Base-by-base conservation (phyloP, 2,113 vertebrate species). In the Oreocharis arfaki region DNA sequence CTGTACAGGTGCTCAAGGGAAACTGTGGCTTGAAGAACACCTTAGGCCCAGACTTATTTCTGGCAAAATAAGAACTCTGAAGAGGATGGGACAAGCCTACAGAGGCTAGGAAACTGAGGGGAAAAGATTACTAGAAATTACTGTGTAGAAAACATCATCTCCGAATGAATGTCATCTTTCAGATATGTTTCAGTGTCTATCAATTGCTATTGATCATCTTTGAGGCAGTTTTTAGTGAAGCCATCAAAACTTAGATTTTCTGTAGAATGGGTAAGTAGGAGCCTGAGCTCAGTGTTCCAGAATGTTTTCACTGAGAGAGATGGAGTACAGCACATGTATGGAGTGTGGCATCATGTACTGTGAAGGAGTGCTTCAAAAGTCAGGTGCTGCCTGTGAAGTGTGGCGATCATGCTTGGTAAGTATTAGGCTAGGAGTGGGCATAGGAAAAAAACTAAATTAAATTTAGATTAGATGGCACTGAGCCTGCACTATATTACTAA, bases 321-420 rank as follows among this genome's bases (percentile, higher is more conserved):
- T 56, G 19, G 13, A 56, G n/a, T 13, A 35, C 15, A 74, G 33
- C 17, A 47, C 4, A 0, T 1, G 1, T 28, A 4, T 17, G 18
- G 35, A 63, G 26, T 28, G 39, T 81, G 49, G 37, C 61, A 63
- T 35, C 1, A 0, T 32, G 59, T 55, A 22, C 55, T 77, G 47
- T 19, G 39, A 69, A 64, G 63, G 49, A 60, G 26, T 9, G 26
- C 39, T 89, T 89, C 3, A 1, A 57, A 84, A 68, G 18, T 53
- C 39, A 7, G 4, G n/a, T 57, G 49, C 42, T 89, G 53, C 70
- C 50, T 79, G 23, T 57, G 37, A 50, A 46, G 16, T 32, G 35
- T 14, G 10, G 74, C 76, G 42, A 28, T 68, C 8, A 23, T 50
- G 17, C 37, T 67, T 46, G 33, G n/a, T 24, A 60, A 84, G 28